A percentile compares a stretch with the other conserved stretches of the same genome.
Conservation (phyloP, 2,113 vertebrate species). For the Emydura subglobosa region DNA sequence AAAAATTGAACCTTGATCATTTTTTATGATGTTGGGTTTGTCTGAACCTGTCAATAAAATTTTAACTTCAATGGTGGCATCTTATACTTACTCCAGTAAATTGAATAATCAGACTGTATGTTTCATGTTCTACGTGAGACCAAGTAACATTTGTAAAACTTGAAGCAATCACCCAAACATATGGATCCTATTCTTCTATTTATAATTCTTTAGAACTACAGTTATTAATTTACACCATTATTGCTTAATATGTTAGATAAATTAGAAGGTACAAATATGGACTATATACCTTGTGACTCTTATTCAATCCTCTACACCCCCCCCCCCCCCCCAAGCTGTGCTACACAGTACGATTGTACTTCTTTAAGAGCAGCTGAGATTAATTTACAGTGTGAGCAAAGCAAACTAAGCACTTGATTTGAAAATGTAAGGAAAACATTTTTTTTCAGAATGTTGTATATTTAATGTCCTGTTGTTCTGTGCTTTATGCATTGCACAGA, state of each 20-base stretch:
- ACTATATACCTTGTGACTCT: not conserved
- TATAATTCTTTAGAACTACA: slow-evolving; percentile 54
- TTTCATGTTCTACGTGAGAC: slow-evolving; percentile 17
- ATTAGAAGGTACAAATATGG: not conserved
- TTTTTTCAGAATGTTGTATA: not conserved
- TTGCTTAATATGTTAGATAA: not conserved
- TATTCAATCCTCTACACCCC: not conserved
- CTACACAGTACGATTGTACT: not conserved
- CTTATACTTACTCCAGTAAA: slow-evolving; percentile 29
- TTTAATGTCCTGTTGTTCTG: accelerated
- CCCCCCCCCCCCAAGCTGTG: not conserved
- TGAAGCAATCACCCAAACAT: slow-evolving; percentile 53
- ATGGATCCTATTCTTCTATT: slow-evolving; percentile 63
- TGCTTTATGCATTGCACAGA: not conserved
- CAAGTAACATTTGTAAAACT: slow-evolving; percentile 14
- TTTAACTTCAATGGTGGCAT: slow-evolving; percentile 34
- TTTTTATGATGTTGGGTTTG: not conserved
- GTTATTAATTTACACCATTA: slow-evolving; percentile 56
- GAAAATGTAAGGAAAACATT: accelerated
- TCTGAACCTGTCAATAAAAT: slow-evolving; percentile 30
- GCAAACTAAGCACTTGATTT: not conserved
- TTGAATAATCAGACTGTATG: not conserved
- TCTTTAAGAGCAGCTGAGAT: not conserved
- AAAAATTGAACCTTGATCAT: not conserved
- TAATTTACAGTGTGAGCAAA: not conserved